phyloP scores from a whole-genome alignment of 2,797 vertebrate species.

The Falco berigora region DNA sequence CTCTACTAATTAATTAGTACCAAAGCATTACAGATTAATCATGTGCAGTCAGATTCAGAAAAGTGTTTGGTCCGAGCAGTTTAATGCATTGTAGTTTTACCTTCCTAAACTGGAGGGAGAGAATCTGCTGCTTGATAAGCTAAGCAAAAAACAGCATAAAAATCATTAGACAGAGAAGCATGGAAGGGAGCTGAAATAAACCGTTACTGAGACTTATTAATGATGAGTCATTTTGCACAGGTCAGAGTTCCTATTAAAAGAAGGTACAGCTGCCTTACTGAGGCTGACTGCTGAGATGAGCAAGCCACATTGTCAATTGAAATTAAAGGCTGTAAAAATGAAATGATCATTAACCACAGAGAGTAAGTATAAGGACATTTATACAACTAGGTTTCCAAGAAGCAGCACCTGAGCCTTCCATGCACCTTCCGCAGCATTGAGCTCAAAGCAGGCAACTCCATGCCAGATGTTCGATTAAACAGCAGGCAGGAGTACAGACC shows the following conservation, averaged over 20 bases:
- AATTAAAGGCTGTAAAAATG: conserved; percentile 60
- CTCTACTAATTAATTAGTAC: conserved; percentile 50
- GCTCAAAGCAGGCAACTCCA: conserved; percentile 18
- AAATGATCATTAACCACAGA: conserved; percentile 48
- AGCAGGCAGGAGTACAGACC: not conserved
- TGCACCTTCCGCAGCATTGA: not conserved
- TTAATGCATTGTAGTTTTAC: conserved; percentile 70
- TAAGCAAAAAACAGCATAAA: conserved; percentile 89
- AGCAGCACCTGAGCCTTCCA: conserved; percentile 43
- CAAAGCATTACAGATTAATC: conserved; percentile 23
- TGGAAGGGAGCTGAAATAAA: conserved; percentile 55
- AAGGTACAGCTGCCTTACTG: conserved; percentile 67
- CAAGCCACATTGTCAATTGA: conserved; percentile 47
- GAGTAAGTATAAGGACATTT: not conserved
- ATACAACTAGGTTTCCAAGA: not conserved
- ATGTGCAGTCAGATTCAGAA: conserved; percentile 6
- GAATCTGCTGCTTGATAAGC: conserved; percentile 77
- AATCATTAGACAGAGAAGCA: conserved; percentile 77
- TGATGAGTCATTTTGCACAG: conserved; percentile 54
- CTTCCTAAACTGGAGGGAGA: conserved; percentile 77
- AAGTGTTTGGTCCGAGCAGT: conserved; percentile 58
- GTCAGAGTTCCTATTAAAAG: conserved; percentile 71
- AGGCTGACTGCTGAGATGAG: conserved; percentile 49
- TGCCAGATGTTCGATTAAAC: not conserved
- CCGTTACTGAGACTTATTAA: conserved; percentile 53